Percentiles rank a stretch among this genome's conserved stretches.
phyloP scores from a whole-genome alignment of 1,140 invertebrate species.

The Caerostris darwini region DNA sequence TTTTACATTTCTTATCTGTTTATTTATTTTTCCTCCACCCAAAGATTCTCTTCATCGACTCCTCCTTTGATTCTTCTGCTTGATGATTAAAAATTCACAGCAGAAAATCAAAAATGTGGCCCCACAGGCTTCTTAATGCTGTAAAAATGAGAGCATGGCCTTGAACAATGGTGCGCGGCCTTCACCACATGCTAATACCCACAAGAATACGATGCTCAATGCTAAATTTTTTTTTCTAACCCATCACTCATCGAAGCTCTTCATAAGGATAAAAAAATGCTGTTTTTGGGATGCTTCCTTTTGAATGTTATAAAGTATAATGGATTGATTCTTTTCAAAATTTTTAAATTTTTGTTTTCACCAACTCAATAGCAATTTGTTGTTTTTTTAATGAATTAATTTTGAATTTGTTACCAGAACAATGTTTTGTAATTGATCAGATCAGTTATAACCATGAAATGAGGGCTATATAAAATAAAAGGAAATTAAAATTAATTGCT shows the following conservation, averaged over 20 bases:
- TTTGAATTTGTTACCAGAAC: no score
- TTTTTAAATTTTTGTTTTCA: constrained; percentile 1
- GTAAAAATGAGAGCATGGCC: not conserved
- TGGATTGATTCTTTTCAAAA: not conserved
- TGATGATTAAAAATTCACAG: not conserved
- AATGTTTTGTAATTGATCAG: no score
- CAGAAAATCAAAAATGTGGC: not conserved
- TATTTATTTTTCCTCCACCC: not conserved
- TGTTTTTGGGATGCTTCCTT: not conserved
- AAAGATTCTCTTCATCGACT: not conserved
- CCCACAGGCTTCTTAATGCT: not conserved
- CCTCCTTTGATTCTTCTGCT: not conserved
- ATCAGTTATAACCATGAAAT: no score
- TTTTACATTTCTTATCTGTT: not conserved
- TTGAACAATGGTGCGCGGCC: not conserved
- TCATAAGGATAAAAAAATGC: not conserved
- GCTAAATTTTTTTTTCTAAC: not conserved
- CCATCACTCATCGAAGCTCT: not conserved
- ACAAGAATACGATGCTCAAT: not conserved
- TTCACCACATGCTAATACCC: not conserved
- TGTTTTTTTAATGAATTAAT: no score
- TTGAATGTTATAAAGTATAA: not conserved
- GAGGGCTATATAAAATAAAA: no score
- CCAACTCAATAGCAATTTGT: not conserved
- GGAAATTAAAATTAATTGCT: no score